A percentile compares a stretch with the other conserved stretches of the same genome.
These are phyloP conservation scores for Hypercompe scribonia DNA, from an alignment of 2,888 invertebrate genomes.

Conservation along the genomic window DNA sequence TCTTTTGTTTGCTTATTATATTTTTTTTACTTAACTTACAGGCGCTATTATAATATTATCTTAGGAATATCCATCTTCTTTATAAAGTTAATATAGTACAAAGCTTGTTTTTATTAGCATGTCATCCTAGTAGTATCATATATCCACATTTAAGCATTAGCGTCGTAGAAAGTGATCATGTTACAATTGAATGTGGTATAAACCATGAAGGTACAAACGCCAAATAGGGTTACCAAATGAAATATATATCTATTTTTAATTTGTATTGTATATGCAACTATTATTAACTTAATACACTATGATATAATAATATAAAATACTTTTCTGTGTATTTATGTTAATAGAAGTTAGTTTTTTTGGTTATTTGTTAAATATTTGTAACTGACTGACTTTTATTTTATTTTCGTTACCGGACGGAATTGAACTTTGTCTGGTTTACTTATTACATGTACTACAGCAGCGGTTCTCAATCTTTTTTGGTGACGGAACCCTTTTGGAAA, in stretches of 20 bases:
- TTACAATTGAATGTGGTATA: conserved; percentile 71
- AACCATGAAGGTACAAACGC: conserved; percentile 50
- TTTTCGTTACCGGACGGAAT: not conserved
- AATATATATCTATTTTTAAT: not conserved
- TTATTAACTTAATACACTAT: not conserved
- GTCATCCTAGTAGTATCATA: conserved; percentile 23
- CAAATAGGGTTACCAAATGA: conserved; percentile 25
- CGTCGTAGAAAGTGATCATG: conserved; percentile 69
- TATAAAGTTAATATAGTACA: conserved; percentile 18
- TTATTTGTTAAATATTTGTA: not conserved
- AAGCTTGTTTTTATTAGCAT: conserved; percentile 26
- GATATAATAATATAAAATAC: too few species aligned
- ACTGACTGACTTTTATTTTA: not conserved
- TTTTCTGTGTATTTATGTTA: not conserved
- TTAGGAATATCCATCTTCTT: not conserved
- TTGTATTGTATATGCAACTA: not conserved
- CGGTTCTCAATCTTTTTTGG: too few species aligned
- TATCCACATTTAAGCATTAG: conserved; percentile 33
- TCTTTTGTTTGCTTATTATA: not conserved
- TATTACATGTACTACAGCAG: too few species aligned
- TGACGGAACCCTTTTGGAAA: too few species aligned
- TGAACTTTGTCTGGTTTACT: not conserved
- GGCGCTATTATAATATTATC: not conserved
- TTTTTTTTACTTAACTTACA: not conserved
- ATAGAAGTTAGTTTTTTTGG: not conserved